Conservation (phyloP, 2,888 invertebrate species). For the Plusia festucae region DNA sequence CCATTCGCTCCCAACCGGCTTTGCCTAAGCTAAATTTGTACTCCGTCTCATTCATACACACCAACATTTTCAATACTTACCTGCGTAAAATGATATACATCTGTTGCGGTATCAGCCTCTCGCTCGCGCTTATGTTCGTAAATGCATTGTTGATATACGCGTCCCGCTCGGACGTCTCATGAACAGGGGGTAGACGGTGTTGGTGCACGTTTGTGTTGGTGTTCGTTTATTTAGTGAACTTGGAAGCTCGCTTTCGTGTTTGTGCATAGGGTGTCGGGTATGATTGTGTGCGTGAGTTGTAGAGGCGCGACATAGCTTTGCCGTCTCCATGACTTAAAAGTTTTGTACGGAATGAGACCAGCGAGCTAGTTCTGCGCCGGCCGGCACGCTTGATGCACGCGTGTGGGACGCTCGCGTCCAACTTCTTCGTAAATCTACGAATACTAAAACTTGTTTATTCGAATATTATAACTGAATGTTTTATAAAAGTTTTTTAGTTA, state of each 20-base stretch:
- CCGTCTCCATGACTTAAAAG: conserved; percentile 90
- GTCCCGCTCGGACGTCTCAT: conserved; percentile 82
- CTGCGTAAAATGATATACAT: conserved; percentile 89
- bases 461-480: conserved; percentile 66
- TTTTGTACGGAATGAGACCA: conserved; percentile 85
- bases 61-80: conserved; percentile 89
- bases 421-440: conserved; percentile 85
- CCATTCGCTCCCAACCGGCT: conserved; percentile 83
- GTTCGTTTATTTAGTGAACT: conserved; percentile 90
- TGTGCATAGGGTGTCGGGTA: conserved; percentile 86
- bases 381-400: conserved; percentile 81
- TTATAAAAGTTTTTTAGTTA: conserved; percentile 52
- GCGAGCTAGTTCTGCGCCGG: conserved; percentile 87
- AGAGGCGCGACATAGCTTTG: conserved; percentile 89
- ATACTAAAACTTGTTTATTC: conserved; percentile 77
- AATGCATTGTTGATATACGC: conserved; percentile 88
- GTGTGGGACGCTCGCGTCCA: conserved; percentile 71
- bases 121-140: conserved; percentile 69
- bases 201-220: conserved; percentile 86
- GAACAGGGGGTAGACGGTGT: conserved; percentile 88
- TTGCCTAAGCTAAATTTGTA: conserved; percentile 85
- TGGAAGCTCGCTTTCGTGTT: conserved; percentile 88
- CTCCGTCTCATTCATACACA: conserved; percentile 84
- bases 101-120: conserved; percentile 83
- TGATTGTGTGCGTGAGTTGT: conserved; percentile 86